Conservation (phyloP, 2,797 vertebrate species). For the Erpetoichthys calabaricus region DNA sequence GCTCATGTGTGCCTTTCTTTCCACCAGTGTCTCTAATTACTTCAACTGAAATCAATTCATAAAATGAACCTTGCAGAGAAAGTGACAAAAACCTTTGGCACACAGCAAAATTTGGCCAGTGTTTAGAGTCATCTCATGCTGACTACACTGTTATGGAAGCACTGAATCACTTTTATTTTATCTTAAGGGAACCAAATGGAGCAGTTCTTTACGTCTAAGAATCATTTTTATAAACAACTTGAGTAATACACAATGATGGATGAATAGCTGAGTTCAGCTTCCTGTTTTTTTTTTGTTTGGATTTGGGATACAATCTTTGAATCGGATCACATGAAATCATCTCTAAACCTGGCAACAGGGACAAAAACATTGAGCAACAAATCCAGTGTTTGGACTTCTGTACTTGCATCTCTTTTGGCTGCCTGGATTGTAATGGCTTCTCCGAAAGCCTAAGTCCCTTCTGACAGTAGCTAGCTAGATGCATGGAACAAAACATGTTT, state of each 20-base stretch:
- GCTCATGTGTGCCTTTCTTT: no score
- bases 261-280: neutral
- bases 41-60: no score
- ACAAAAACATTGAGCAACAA: neutral
- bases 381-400: neutral
- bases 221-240: neutral
- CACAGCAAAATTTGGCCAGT: no score
- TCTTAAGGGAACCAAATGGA: no score
- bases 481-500: constrained; percentile 27
- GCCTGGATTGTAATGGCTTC: constrained; percentile 18
- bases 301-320: neutral
- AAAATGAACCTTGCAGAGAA: no score
- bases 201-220: no score
- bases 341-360: neutral
- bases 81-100: no score
- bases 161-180: no score
- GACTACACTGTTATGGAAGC: no score
- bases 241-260: neutral
- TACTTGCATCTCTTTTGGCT: neutral
- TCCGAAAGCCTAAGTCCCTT: constrained; percentile 3
- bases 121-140: no score
- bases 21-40: no score
- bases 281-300: neutral
- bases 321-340: constrained; percentile 3
- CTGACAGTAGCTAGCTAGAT: constrained; percentile 14